Percentiles rank a stretch among this genome's conserved stretches.
Evolutionary conservation across 2,797 vertebrate genomes (phyloP).

Genomic region (Psittacula echo): DNA sequence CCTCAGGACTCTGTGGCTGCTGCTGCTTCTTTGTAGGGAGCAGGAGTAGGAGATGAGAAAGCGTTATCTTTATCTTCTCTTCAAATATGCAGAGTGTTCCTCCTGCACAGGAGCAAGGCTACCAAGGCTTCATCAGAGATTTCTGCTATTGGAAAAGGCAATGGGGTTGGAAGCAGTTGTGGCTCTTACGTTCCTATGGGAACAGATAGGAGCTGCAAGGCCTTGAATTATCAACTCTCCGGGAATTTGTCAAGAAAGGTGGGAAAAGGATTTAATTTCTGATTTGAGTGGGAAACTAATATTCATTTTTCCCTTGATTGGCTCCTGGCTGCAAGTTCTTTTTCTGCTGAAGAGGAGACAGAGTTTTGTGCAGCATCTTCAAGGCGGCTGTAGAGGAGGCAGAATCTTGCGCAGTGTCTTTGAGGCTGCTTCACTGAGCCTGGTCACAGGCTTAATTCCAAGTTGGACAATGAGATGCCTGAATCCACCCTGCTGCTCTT

Average conservation of each 20-base stretch:
- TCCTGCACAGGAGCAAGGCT: background rate
- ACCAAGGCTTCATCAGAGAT: background rate
- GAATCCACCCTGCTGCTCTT: background rate
- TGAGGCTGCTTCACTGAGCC: background rate
- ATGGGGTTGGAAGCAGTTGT: slow-evolving; percentile 9
- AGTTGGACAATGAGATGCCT: background rate
- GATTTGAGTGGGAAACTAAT: background rate
- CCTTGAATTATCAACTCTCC: background rate
- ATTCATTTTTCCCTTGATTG: background rate
- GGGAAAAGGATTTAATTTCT: background rate
- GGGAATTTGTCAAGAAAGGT: background rate
- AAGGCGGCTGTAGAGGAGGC: background rate
- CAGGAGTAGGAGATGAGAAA: background rate
- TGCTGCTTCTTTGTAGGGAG: background rate
- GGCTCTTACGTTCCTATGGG: slow-evolving; percentile 28
- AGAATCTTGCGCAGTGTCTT: background rate
- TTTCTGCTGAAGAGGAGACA: background rate
- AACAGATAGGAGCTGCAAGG: slow-evolving; percentile 4
- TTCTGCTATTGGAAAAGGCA: background rate
- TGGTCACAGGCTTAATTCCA: background rate
- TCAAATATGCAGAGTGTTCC: background rate
- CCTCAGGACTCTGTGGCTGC: background rate
- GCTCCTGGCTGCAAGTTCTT: background rate
- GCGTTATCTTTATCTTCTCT: background rate
- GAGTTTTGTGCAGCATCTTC: background rate